Conservation (phyloP, 2,113 vertebrate genomes). For the Reinhardtius hippoglossoides region DNA sequence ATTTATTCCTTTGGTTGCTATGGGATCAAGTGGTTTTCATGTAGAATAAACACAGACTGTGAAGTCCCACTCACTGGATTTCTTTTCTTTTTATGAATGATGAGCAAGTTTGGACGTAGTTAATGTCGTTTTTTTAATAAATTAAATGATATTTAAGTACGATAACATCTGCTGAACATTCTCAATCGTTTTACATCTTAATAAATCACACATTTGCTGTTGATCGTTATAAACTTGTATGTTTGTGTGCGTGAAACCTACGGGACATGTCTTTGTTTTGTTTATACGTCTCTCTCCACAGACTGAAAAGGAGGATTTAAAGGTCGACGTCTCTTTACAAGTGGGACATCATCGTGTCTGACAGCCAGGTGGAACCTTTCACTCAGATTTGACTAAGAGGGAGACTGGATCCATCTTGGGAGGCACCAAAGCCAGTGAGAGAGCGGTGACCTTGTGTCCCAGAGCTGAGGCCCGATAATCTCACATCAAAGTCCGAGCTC, state of each 20-base stretch:
- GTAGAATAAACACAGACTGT: neutral
- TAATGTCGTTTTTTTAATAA: neutral
- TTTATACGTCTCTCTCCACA: neutral
- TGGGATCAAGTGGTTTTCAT: too few species aligned
- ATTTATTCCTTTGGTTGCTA: too few species aligned
- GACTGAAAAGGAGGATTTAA: conserved; percentile 62
- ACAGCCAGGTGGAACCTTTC: conserved; percentile 52
- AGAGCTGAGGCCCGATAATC: conserved; percentile 68
- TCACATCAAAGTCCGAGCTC: conserved; percentile 74
- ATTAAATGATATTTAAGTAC: too few species aligned
- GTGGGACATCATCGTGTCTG: conserved; percentile 24
- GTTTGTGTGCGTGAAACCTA: conserved; percentile 6
- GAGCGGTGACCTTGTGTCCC: conserved; percentile 66
- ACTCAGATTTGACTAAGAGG: conserved; percentile 46
- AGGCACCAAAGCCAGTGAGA: conserved; percentile 45
- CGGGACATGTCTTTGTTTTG: conserved; percentile 13
- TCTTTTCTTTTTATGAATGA: too few species aligned
- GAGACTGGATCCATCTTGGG: conserved; percentile 44
- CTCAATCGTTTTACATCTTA: neutral
- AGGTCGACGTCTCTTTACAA: conserved; percentile 56
- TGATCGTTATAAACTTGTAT: neutral
- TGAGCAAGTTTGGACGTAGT: too few species aligned
- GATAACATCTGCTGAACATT: neutral
- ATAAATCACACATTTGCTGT: neutral
- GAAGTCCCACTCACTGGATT: neutral